phyloP scores from a whole-genome alignment of 2,113 vertebrate species.

The Sapayoa aenigma region DNA sequence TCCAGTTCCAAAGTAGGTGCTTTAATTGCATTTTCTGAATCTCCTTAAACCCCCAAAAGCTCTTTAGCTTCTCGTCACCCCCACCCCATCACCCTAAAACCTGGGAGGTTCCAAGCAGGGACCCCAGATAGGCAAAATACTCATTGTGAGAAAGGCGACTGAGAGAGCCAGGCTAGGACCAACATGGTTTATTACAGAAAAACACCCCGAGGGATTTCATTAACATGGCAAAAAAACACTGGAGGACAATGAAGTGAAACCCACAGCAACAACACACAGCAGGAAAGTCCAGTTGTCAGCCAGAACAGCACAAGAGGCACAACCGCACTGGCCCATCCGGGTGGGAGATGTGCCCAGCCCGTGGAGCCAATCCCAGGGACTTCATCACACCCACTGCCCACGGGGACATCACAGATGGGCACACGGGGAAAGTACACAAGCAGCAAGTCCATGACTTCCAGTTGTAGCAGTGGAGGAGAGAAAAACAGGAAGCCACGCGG shows the following conservation, averaged over 20 bases:
- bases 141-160: background rate
- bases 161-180: background rate
- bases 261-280: slow-evolving; percentile 23
- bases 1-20: background rate
- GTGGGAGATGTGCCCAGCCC: background rate
- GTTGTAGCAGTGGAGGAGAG: background rate
- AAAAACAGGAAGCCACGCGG: fast-evolving
- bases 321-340: background rate
- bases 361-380: background rate
- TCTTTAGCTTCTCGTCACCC: background rate
- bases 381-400: fast-evolving
- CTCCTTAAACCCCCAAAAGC: fast-evolving
- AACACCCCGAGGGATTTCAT: background rate
- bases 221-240: background rate
- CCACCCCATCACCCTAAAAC: background rate
- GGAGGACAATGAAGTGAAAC: background rate
- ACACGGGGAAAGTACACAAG: fast-evolving
- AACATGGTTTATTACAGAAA: slow-evolving; percentile 44
- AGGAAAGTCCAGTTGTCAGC: background rate
- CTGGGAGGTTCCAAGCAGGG: background rate
- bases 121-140: background rate
- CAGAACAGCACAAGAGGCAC: background rate
- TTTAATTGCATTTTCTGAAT: background rate
- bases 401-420: background rate
- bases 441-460: background rate